A percentile compares a stretch with the other conserved stretches of the same genome.
Evolutionary conservation across 1,140 invertebrate species (phyloP).

Genomic region (Brachionus rubens): DNA sequence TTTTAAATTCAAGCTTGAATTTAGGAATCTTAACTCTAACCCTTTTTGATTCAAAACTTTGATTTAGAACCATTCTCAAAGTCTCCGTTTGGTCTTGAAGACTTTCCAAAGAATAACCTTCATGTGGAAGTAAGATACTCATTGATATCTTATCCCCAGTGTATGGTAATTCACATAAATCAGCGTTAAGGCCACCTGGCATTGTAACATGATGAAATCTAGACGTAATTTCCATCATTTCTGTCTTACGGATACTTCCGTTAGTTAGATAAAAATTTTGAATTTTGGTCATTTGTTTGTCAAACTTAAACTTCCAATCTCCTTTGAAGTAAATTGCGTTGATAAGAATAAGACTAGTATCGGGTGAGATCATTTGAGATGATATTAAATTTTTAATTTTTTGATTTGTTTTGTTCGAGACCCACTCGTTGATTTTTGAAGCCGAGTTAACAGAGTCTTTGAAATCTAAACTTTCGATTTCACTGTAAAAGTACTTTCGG

Average conservation of each 20-base stretch:
- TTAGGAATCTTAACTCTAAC: slow-evolving; percentile 52
- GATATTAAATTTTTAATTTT: slow-evolving; percentile 67
- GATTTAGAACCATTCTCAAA: slow-evolving; percentile 53
- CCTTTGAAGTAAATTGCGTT: slow-evolving; percentile 76
- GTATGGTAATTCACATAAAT: slow-evolving; percentile 72
- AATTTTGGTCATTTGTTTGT: slow-evolving; percentile 62
- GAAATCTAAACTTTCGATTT: slow-evolving; percentile 38
- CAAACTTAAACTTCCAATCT: slow-evolving; percentile 70
- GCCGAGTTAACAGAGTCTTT: slow-evolving; percentile 49
- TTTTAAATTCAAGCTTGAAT: slow-evolving; percentile 52
- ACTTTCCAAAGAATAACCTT: slow-evolving; percentile 52
- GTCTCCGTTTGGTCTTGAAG: slow-evolving; percentile 61
- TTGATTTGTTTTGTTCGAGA: slow-evolving; percentile 65
- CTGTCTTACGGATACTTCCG: slow-evolving; percentile 31
- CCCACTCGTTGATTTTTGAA: slow-evolving; percentile 69
- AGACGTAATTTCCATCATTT: slow-evolving; percentile 66
- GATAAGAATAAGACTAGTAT: slow-evolving; percentile 68
- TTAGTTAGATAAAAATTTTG: slow-evolving; percentile 50
- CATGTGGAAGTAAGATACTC: slow-evolving; percentile 71
- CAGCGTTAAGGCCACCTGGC: slow-evolving; percentile 67
- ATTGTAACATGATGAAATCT: slow-evolving; percentile 67
- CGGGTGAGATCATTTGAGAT: slow-evolving; percentile 55
- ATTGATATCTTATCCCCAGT: slow-evolving; percentile 65
- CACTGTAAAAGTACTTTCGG: slow-evolving; percentile 19
- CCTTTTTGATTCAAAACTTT: slow-evolving; percentile 44